Conservation (phyloP, 35 echinoderm and acorn worm species). For the Acanthaster planci region DNA sequence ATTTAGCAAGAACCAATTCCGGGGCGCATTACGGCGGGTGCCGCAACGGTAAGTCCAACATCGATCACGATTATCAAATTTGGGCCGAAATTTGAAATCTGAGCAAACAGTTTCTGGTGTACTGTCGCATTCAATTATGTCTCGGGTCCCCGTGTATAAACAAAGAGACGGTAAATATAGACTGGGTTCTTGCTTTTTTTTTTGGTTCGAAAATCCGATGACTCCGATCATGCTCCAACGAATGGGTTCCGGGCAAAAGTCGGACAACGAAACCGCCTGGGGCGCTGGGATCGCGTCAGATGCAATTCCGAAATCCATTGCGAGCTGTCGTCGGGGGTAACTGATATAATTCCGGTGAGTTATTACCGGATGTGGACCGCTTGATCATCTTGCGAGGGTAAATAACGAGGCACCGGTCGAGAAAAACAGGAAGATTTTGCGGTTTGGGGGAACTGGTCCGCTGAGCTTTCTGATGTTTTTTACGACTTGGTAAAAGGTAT, state of each 20-base stretch:
- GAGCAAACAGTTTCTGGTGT: conserved; percentile 23
- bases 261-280: neutral
- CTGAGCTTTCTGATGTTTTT: conserved; percentile 6
- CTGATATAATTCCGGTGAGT: conserved; percentile 11
- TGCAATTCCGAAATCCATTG: conserved; percentile 12
- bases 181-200: neutral
- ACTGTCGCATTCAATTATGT: conserved; percentile 11
- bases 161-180: neutral
- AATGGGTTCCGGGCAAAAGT: too few species aligned
- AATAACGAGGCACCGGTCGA: neutral
- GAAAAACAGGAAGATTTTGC: neutral
- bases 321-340: conserved; percentile 11
- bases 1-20: too few species aligned
- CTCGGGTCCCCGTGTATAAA: neutral
- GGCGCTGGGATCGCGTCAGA: neutral
- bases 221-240: neutral
- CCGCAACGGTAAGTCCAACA: too few species aligned
- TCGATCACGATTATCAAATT: too few species aligned
- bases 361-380: neutral
- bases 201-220: neutral
- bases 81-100: neutral
- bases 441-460: neutral
- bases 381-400: conserved; percentile 13
- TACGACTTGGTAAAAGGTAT: neutral
- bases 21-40: too few species aligned